phyloP scores from a whole-genome alignment of 2,888 invertebrate species.

The Noctua fimbriata region DNA sequence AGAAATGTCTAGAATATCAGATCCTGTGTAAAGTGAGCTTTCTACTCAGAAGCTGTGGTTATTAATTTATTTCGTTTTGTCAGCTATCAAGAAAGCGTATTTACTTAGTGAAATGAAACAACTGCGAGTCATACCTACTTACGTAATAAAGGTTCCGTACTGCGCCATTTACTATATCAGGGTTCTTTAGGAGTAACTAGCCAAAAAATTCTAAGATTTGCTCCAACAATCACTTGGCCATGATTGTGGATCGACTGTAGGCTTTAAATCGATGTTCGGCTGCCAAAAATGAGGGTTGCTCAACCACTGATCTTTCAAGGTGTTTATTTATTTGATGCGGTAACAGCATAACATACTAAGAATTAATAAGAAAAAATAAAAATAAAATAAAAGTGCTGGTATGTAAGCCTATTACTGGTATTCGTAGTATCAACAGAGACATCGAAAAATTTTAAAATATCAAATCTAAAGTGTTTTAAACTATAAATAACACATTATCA shows the following conservation, averaged over 20 bases:
- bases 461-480: neutral
- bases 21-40: neutral
- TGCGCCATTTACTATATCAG: neutral
- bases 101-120: conserved; percentile 11
- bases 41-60: neutral
- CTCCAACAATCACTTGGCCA: neutral
- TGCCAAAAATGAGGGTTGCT: neutral
- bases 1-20: conserved; percentile 29
- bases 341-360: neutral
- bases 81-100: neutral
- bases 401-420: neutral
- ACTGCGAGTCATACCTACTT: neutral
- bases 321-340: neutral
- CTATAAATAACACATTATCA: neutral
- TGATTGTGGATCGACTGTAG: neutral
- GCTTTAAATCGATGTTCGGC: neutral
- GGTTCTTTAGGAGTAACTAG: neutral
- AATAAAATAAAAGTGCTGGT: neutral
- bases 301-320: neutral
- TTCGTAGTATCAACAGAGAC: neutral
- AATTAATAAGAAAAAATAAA: neutral
- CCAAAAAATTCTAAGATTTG: no score
- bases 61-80: conserved; percentile 22
- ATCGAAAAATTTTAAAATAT: neutral
- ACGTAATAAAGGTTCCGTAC: neutral